phyloP scores from a whole-genome alignment of 2,113 vertebrate species.

The Daubentonia madagascariensis region DNA sequence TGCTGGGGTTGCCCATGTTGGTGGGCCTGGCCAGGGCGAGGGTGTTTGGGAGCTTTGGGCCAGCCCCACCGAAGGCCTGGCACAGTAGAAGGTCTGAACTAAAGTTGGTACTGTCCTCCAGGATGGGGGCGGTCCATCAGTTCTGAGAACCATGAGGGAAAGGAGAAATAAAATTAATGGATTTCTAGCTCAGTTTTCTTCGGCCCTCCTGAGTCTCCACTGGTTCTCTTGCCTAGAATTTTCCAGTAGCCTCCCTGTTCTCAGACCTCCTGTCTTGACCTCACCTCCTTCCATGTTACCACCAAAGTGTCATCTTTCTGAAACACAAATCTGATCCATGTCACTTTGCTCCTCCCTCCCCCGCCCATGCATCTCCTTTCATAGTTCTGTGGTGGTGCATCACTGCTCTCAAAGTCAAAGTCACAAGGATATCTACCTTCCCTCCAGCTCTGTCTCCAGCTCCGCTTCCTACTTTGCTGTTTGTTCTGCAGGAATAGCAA shows the following conservation, averaged over 20 bases:
- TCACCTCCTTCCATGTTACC: neutral
- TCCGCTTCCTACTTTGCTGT: neutral
- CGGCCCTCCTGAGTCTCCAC: neutral
- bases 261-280: neutral
- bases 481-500: neutral
- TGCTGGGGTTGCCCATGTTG: neutral
- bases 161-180: neutral
- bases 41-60: neutral
- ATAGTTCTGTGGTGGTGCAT: neutral
- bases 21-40: neutral
- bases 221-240: neutral
- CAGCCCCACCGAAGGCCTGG: neutral
- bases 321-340: neutral
- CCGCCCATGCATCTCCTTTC: rapidly evolving
- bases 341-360: neutral
- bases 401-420: neutral
- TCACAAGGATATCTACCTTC: neutral
- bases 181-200: neutral
- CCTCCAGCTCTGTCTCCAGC: neutral
- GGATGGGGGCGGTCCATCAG: neutral
- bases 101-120: neutral
- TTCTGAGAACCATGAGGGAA: neutral
- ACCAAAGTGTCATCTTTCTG: neutral
- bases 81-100: neutral
- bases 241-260: neutral